A percentile compares a stretch with the other conserved stretches of the same genome.
These are phyloP conservation scores for Aphelinus certus DNA, from an alignment of 1,140 invertebrate genomes.

Conservation along the genomic window DNA sequence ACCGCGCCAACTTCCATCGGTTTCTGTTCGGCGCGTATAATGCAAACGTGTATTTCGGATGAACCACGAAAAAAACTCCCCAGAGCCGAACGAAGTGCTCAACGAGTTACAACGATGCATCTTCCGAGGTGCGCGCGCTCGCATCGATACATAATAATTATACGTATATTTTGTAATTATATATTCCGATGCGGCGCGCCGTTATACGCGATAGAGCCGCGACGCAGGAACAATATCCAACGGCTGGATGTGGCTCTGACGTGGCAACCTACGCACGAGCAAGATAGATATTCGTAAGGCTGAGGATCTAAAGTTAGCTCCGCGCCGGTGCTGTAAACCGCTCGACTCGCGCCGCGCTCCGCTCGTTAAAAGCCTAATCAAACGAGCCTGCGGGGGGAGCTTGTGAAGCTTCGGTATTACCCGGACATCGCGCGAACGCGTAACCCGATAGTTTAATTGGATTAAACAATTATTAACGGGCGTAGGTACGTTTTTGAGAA, in stretches of 20 bases:
- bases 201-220: too few species aligned
- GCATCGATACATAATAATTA: too few species aligned
- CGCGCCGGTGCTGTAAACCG: background rate
- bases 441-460: conserved; percentile 30
- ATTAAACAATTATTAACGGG: conserved; percentile 10
- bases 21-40: too few species aligned
- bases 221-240: conserved; percentile 4
- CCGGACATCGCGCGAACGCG: background rate
- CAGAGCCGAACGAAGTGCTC: too few species aligned
- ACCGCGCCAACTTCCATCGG: too few species aligned
- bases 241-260: background rate
- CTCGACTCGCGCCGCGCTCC: background rate
- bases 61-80: too few species aligned
- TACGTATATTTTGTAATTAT: too few species aligned
- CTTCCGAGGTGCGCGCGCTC: too few species aligned
- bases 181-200: too few species aligned
- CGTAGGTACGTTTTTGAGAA: background rate
- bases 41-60: too few species aligned
- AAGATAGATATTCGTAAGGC: conserved; percentile 20
- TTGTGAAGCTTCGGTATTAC: conserved; percentile 3
- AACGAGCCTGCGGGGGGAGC: background rate
- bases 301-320: conserved; percentile 2
- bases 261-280: conserved; percentile 10
- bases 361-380: conserved; percentile 18
- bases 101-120: too few species aligned